Conservation (phyloP, 2,113 vertebrate species). For the Amia ocellicauda region DNA sequence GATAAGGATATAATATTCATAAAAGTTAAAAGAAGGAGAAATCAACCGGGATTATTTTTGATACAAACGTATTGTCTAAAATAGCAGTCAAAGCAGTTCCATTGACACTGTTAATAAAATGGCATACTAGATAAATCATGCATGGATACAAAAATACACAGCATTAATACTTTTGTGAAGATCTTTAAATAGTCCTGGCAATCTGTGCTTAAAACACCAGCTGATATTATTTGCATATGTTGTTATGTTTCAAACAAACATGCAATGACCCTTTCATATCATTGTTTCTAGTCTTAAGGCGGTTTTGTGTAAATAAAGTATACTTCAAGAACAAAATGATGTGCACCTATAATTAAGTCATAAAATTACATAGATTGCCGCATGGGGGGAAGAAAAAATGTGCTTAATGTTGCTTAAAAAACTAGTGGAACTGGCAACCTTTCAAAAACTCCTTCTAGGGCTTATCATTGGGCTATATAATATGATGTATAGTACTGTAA, state of each 20-base stretch:
- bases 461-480: constrained; percentile 27
- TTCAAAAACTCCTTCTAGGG: constrained; percentile 33
- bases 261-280: neutral
- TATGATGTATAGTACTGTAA: constrained; percentile 33
- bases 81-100: too few relatives aligned
- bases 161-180: too few relatives aligned
- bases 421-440: constrained; percentile 36
- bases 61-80: too few relatives aligned
- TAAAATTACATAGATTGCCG: constrained; percentile 12
- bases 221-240: neutral
- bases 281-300: constrained; percentile 3
- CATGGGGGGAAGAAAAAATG: constrained; percentile 18
- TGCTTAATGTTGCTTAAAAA: constrained; percentile 18
- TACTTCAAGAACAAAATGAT: constrained; percentile 8
- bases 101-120: too few relatives aligned
- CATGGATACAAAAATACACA: too few relatives aligned
- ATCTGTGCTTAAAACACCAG: too few relatives aligned
- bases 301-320: constrained; percentile 30
- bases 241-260: neutral
- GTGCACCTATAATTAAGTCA: constrained; percentile 16
- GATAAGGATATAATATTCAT: too few relatives aligned
- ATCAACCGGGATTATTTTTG: too few relatives aligned
- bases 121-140: too few relatives aligned
- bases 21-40: too few relatives aligned
- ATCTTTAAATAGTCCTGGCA: too few relatives aligned